Conservation (phyloP, 2,888 invertebrate genomes). For the Sinodicranocentrus sp. region DNA sequence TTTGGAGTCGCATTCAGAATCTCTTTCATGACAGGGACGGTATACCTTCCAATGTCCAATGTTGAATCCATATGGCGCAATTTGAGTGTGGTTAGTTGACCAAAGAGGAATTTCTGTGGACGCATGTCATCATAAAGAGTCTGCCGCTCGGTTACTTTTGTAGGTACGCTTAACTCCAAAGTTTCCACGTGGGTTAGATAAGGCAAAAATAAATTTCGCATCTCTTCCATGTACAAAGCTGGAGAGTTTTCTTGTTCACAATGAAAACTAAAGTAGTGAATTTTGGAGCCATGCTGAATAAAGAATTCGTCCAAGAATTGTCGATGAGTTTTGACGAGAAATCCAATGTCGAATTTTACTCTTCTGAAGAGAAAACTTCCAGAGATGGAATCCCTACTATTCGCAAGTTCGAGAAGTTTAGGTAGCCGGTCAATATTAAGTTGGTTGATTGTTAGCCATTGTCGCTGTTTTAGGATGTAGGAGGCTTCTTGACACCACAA, state of each 20-base stretch:
- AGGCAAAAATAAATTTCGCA: constrained; percentile 63
- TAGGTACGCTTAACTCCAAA: constrained; percentile 63
- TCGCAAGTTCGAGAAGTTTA: constrained; percentile 6
- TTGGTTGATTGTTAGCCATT: constrained; percentile 50
- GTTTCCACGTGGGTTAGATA: constrained; percentile 52
- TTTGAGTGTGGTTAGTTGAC: constrained; percentile 43
- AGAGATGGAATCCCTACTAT: background rate
- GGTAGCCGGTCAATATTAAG: constrained; percentile 64
- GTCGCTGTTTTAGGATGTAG: constrained; percentile 48
- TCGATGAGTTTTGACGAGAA: constrained; percentile 57
- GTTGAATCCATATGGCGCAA: constrained; percentile 55
- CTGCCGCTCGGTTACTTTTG: constrained; percentile 65
- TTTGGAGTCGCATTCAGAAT: constrained; percentile 59
- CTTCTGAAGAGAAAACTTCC: constrained; percentile 49
- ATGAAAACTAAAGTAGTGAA: constrained; percentile 51
- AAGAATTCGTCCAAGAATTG: constrained; percentile 53
- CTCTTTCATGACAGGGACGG: constrained; percentile 60
- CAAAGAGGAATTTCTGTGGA: constrained; percentile 40
- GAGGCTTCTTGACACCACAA: constrained; percentile 65
- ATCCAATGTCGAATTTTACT: constrained; percentile 63
- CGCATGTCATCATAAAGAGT: constrained; percentile 59
- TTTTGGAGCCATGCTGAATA: constrained; percentile 37
- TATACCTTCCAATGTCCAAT: constrained; percentile 65
- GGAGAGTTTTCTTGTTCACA: constrained; percentile 68
- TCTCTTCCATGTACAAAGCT: constrained; percentile 66